phyloP scores from a whole-genome alignment of 2,113 vertebrate genomes.

The Aspiorhynchus laticeps region DNA sequence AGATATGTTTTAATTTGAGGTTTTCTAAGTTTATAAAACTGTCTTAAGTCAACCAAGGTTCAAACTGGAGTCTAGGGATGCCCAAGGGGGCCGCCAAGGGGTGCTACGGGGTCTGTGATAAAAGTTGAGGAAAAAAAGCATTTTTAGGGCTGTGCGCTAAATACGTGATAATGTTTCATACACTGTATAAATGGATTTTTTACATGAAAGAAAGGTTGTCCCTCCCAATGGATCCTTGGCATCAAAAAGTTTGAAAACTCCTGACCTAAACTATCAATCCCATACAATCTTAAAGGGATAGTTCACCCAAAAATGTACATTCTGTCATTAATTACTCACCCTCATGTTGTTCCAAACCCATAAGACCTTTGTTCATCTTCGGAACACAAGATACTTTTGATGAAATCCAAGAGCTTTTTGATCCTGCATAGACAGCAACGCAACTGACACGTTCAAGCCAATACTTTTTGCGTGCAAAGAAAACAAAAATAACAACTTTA shows the following conservation, averaged over 20 bases:
- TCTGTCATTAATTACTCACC: too few species aligned
- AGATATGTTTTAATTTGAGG: not conserved
- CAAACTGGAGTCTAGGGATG: not conserved
- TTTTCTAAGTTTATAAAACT: too few species aligned
- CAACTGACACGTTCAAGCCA: too few species aligned
- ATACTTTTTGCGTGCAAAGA: too few species aligned
- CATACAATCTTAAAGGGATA: not conserved
- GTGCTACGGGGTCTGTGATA: not conserved
- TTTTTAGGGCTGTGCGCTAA: not conserved
- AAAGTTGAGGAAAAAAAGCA: not conserved
- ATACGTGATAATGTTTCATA: not conserved
- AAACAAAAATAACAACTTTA: too few species aligned
- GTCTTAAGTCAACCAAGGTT: not conserved
- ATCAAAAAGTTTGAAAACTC: not conserved
- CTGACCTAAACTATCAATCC: not conserved
- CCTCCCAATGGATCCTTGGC: not conserved
- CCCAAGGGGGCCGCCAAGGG: not conserved
- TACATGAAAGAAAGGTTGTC: not conserved
- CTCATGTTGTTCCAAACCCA: too few species aligned
- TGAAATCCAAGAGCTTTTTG: too few species aligned
- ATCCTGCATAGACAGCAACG: too few species aligned
- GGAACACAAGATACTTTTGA: too few species aligned
- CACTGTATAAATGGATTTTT: not conserved
- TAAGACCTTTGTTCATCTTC: too few species aligned
- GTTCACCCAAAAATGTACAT: too few species aligned